Conservation (phyloP, 2,888 invertebrate genomes). For the Ctena decussata region DNA sequence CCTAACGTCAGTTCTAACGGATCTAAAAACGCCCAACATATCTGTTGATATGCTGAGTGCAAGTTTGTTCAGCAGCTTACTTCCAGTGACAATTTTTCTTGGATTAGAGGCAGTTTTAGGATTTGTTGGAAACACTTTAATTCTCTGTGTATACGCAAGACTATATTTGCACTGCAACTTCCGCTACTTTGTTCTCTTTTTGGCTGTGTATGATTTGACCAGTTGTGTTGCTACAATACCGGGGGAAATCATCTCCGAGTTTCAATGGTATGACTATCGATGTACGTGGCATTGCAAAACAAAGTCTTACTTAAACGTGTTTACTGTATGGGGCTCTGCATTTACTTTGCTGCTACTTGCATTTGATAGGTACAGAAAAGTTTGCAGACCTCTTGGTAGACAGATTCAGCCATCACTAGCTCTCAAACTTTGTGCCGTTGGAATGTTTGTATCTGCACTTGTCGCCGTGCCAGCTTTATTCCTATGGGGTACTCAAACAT, state of each 20-base stretch:
- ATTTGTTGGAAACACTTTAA: conserved; percentile 50
- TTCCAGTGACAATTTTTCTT: conserved; percentile 60
- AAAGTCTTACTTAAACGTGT: conserved; percentile 33
- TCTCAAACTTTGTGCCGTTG: background rate
- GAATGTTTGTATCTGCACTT: background rate
- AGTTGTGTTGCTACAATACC: conserved; percentile 8
- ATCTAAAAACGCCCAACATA: no score
- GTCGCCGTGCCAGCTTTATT: conserved; percentile 2
- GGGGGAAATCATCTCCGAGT: background rate
- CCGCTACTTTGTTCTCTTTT: conserved; percentile 49
- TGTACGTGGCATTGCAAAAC: conserved; percentile 52
- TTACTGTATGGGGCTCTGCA: conserved; percentile 17
- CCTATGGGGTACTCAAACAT: conserved; percentile 22
- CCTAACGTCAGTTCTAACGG: no score
- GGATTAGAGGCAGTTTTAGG: conserved; percentile 47
- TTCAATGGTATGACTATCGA: conserved; percentile 47
- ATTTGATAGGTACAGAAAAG: conserved; percentile 17
- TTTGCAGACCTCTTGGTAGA: conserved; percentile 22
- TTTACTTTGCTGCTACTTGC: conserved; percentile 13
- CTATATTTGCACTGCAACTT: conserved; percentile 41
- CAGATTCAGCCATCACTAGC: conserved; percentile 15
- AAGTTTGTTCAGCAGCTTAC: background rate
- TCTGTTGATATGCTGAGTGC: background rate
- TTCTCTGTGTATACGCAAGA: conserved; percentile 37
- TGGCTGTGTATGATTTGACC: background rate